These are phyloP conservation scores for Muscicapa adusta DNA, from an alignment of 2,113 vertebrate species.

Conservation along the genomic window DNA sequence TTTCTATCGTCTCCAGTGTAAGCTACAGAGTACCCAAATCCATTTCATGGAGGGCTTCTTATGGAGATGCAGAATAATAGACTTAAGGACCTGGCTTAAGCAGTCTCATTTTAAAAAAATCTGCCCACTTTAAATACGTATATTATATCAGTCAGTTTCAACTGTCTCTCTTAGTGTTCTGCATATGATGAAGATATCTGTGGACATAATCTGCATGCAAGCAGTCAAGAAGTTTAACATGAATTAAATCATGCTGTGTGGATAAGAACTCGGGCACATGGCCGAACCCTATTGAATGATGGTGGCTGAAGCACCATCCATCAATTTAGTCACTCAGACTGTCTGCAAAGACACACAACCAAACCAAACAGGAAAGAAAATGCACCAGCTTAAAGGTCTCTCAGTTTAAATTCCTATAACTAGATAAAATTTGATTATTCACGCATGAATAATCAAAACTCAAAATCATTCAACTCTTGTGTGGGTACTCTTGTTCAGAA, in stretches of 20 bases:
- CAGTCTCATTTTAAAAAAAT: not conserved
- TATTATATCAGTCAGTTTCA: not conserved
- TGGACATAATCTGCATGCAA: not conserved
- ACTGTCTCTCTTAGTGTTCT: not conserved
- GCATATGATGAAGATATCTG: not conserved
- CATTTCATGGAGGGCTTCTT: not conserved
- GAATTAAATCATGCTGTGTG: not conserved
- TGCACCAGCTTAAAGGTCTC: not conserved
- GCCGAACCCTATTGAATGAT: not conserved
- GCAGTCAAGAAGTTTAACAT: not conserved
- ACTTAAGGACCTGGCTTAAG: not conserved
- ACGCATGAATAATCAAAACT: not conserved
- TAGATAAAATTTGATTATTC: not conserved
- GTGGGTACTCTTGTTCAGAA: not conserved
- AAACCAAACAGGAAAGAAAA: not conserved
- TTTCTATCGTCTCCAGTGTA: not conserved
- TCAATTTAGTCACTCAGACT: not conserved
- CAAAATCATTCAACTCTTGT: not conserved
- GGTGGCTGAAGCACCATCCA: not conserved
- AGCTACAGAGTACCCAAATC: not conserved
- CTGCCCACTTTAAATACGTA: not conserved
- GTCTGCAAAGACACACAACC: not conserved
- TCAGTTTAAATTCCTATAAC: not conserved
- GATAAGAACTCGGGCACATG: not conserved
- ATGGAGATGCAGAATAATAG: not conserved